Conservation (phyloP, 2,113 vertebrate genomes). For the Poeciliopsis occidentalis region DNA sequence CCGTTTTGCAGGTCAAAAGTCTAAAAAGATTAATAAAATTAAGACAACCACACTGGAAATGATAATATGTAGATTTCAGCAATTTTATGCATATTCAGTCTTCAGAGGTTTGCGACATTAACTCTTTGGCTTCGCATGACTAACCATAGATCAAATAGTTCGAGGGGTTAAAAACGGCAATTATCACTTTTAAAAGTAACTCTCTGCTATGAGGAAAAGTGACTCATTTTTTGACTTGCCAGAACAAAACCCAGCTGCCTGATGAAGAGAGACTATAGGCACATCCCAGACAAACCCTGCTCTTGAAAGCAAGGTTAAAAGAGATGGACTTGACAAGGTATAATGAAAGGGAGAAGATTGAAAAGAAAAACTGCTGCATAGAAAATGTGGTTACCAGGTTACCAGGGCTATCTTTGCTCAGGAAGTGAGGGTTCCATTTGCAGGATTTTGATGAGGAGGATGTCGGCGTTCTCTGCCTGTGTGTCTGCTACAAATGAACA, state of each 20-base stretch:
- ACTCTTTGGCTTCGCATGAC: neutral
- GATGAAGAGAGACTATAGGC: conserved; percentile 11
- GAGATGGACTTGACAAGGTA: conserved; percentile 23
- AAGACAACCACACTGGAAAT: neutral
- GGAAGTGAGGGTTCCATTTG: conserved; percentile 42
- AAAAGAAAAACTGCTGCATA: conserved; percentile 23
- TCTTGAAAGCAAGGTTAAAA: conserved; percentile 22
- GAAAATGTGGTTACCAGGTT: conserved; percentile 24
- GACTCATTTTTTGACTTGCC: neutral
- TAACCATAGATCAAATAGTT: neutral
- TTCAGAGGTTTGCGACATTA: neutral
- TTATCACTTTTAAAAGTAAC: neutral
- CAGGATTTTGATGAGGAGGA: conserved; percentile 49
- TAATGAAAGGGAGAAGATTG: conserved; percentile 38
- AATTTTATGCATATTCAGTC: neutral
- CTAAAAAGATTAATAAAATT: neutral
- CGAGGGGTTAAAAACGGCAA: neutral
- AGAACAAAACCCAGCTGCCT: conserved; percentile 12
- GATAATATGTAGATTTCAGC: neutral
- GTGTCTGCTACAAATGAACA: conserved; percentile 73
- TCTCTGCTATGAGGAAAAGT: neutral
- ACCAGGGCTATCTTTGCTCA: conserved; percentile 27
- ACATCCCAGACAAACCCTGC: neutral
- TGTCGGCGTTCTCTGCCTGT: conserved; percentile 36
- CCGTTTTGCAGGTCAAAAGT: neutral